Percentiles rank a stretch among this genome's conserved stretches.
These are phyloP conservation scores for Petromus typicus DNA, from an alignment of 2,113 vertebrate genomes.

Conservation along the genomic window DNA sequence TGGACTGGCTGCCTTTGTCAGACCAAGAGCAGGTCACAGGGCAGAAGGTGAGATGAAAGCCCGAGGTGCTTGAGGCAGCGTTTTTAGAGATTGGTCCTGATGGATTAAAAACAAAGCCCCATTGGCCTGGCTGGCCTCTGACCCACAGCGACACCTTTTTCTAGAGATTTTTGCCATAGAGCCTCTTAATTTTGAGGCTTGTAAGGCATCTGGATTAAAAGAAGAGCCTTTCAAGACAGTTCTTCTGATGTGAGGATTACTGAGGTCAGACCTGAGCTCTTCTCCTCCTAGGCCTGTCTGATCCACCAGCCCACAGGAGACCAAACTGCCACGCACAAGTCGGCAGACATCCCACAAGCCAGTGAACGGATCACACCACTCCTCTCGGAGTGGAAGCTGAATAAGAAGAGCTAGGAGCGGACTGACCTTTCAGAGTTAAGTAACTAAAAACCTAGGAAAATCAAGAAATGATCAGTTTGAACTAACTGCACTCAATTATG, in stretches of 20 bases:
- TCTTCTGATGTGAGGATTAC: background rate
- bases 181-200: conserved; percentile 2
- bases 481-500: background rate
- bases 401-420: conserved; percentile 61
- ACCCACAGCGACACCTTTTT: conserved; percentile 74
- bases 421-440: conserved; percentile 79
- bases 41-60: conserved; percentile 71
- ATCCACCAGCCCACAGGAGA: background rate
- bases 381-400: conserved; percentile 46
- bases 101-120: conserved; percentile 73
- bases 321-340: too few relatives aligned
- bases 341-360: conserved; percentile 60
- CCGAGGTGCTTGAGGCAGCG: background rate
- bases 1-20: conserved; percentile 39
- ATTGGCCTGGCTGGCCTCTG: conserved; percentile 72
- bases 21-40: conserved; percentile 75
- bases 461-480: background rate
- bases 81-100: conserved; percentile 71
- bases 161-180: conserved; percentile 69
- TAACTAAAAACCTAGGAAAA: conserved; percentile 65
- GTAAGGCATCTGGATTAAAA: background rate
- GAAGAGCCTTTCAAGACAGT: background rate
- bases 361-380: conserved; percentile 61
- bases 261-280: conserved; percentile 18
- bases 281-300: background rate